Base-by-base conservation (phyloP, 2,888 invertebrate species). In the Polylopha cassiicola region DNA sequence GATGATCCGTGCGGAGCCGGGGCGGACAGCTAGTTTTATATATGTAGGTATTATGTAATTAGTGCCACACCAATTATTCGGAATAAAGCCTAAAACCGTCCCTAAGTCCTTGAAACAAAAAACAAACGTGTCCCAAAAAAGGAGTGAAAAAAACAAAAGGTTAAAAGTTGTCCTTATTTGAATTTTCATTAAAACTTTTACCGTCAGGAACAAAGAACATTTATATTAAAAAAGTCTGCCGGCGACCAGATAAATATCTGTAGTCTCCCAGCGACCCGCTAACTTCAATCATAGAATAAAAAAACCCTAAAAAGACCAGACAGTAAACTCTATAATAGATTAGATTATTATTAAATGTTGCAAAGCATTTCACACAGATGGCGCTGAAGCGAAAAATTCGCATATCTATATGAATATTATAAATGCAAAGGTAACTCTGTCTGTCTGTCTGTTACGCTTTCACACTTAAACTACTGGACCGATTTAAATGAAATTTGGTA, bases 131-230 rank as follows among this genome's bases (percentile, higher is more conserved):
- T 58, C 60, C 51, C 52, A 64, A 70, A 72, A 73, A 72, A 61
- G 59, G 55, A 53, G 55, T 47, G 47, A 64, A 68, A 73, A 44
- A 73, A 70, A 70, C 67, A 68, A 77, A 77, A 77, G 77, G 78
- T 73, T 74, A 67, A 75, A 78, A 77, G 78, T 77, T 75, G 74
- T 77, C 78, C 78, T 77, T 80, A 78, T 79, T 77, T 78, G 78
- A 80, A 79, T 79, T 79, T 79, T 79, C 79, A 79, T 79, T 80
- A 78, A 78, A 79, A 79, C 73, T 78, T 78, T 79, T 67, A 71
- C 76, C 75, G 78, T 82, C 84, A 82, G 70, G 80, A 81, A 84
- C 85, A 85, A 85, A 85, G 85, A 85, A 85, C 84, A 82, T 84
- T 85, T 84, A 85, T 85, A 85, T 85, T 85, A 85, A 85, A 85